Conservation (phyloP, 2,113 vertebrate genomes). For the Dicentrarchus labrax region DNA sequence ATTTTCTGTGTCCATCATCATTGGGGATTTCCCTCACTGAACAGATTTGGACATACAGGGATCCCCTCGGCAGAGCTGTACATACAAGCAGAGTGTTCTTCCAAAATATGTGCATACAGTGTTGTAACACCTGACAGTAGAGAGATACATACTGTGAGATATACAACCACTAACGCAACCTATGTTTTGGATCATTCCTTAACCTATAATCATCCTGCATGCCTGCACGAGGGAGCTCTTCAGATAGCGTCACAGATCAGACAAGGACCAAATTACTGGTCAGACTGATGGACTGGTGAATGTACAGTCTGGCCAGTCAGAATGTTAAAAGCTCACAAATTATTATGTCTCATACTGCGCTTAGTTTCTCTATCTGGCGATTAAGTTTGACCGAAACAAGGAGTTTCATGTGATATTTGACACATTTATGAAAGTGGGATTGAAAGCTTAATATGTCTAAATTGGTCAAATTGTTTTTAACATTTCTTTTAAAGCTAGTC, state of each 20-base stretch:
- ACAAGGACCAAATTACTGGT: background rate
- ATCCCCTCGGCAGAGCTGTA: background rate
- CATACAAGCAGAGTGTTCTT: background rate
- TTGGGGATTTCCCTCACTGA: background rate
- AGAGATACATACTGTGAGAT: background rate
- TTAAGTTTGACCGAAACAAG: background rate
- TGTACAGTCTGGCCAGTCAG: background rate
- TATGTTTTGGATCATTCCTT: background rate
- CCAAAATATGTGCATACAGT: background rate
- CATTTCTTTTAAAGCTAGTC: no score
- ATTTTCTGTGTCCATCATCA: background rate
- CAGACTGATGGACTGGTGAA: constrained; percentile 1
- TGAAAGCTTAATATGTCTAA: no score
- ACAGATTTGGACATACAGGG: background rate
- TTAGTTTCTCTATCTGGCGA: background rate
- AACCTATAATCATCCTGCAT: constrained; percentile 15
- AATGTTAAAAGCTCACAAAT: background rate
- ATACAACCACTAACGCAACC: background rate
- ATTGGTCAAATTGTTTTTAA: no score
- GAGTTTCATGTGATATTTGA: background rate
- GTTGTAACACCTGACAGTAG: background rate
- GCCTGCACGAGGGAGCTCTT: background rate
- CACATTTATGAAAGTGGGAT: background rate
- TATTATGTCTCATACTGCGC: background rate
- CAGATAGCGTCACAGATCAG: background rate